phyloP scores from a whole-genome alignment of 2,113 vertebrate species.

The Zosterops hypoxanthus region DNA sequence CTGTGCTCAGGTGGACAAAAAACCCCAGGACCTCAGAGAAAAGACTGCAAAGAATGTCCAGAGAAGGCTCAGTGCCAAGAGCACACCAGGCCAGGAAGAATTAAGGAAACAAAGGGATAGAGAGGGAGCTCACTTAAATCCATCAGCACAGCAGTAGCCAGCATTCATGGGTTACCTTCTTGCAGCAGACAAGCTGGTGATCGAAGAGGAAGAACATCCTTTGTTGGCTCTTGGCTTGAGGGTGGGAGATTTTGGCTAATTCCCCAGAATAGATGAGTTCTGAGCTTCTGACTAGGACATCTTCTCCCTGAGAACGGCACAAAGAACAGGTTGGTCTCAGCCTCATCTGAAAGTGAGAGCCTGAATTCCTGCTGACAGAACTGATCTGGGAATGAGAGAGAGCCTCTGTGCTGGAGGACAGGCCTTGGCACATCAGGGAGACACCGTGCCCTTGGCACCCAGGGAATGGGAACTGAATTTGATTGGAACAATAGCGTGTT shows the following conservation, averaged over 20 bases:
- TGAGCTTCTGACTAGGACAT: constrained; percentile 90
- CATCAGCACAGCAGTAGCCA: neutral
- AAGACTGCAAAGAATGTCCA: neutral
- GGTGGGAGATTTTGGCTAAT: constrained; percentile 88
- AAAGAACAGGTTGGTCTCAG: neutral
- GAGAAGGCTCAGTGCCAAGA: neutral
- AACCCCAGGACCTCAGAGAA: neutral
- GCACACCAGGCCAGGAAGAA: neutral
- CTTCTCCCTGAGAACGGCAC: constrained; percentile 84
- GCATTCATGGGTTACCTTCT: constrained; percentile 84
- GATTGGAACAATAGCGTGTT: rapidly evolving
- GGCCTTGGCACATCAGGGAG: neutral
- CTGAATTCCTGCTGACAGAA: neutral
- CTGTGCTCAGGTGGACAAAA: neutral
- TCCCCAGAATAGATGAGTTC: constrained; percentile 95
- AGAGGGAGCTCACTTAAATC: neutral
- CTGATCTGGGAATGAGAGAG: neutral
- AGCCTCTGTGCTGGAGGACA: neutral
- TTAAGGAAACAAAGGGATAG: neutral
- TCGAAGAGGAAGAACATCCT: constrained; percentile 97
- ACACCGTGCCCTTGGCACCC: neutral
- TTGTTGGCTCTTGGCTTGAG: constrained; percentile 92
- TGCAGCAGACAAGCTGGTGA: constrained; percentile 95
- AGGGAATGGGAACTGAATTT: neutral
- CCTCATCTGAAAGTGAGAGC: neutral